Conservation (phyloP, 2,888 invertebrate genomes). For the Hirtodrosophila trivittata region DNA sequence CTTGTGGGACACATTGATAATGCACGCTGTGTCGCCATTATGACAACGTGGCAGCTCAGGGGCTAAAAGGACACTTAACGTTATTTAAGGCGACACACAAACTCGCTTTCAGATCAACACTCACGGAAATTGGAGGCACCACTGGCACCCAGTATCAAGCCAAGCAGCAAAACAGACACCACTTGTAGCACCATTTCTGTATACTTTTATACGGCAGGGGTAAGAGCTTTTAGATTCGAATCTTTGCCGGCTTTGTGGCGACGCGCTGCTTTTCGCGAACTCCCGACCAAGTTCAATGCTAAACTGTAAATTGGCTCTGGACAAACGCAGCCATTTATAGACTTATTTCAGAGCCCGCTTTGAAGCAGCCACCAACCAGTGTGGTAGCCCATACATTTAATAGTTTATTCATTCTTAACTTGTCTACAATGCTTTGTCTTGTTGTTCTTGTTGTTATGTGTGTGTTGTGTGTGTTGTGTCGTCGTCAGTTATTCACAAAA, state of each 20-base stretch:
- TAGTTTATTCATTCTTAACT: slow-evolving; percentile 75
- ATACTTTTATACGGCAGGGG: too few species aligned
- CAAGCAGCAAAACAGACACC: slow-evolving; percentile 38
- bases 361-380: slow-evolving; percentile 26
- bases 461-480: slow-evolving; percentile 11
- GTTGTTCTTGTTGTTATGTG: slow-evolving; percentile 15
- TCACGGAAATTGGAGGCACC: slow-evolving; percentile 69
- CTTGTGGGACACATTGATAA: slow-evolving; percentile 71
- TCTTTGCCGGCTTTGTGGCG: slow-evolving; percentile 24
- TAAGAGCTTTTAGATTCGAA: slow-evolving; percentile 13
- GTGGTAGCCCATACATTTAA: slow-evolving; percentile 46
- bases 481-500: too few species aligned
- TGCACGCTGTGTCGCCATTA: slow-evolving; percentile 79
- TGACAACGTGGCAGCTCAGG: slow-evolving; percentile 80
- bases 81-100: background rate
- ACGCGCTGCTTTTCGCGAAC: slow-evolving; percentile 66
- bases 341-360: slow-evolving; percentile 55
- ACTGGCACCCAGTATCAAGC: slow-evolving; percentile 34
- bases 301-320: slow-evolving; percentile 81
- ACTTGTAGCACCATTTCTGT: slow-evolving; percentile 46
- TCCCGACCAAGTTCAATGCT: slow-evolving; percentile 82
- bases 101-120: slow-evolving; percentile 10
- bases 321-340: slow-evolving; percentile 81
- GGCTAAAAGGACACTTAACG: slow-evolving; percentile 57
- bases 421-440: slow-evolving; percentile 48